These are phyloP conservation scores for Taphrorychus bicolor DNA, from an alignment of 2,888 invertebrate species.

Conservation along the genomic window DNA sequence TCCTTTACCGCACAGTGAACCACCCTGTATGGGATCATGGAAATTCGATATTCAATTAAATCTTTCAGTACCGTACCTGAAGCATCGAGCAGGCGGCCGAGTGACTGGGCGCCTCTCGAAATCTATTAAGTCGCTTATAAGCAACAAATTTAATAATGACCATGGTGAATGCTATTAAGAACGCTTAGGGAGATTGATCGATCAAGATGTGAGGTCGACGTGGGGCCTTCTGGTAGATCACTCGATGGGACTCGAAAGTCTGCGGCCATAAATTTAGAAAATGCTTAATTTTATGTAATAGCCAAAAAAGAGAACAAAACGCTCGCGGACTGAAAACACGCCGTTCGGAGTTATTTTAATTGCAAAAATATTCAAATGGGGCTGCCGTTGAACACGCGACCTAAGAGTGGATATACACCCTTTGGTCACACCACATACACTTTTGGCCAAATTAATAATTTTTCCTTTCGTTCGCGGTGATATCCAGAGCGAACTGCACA, in stretches of 20 bases:
- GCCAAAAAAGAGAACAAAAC: conserved; percentile 31
- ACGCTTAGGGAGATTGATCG: conserved; percentile 41
- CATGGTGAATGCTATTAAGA: conserved; percentile 43
- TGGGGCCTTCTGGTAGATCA: conserved; percentile 26
- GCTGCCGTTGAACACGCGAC: conserved; percentile 31
- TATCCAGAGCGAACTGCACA: no score
- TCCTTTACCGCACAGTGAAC: no score
- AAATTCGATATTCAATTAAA: conserved; percentile 42
- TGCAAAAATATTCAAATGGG: conserved; percentile 39
- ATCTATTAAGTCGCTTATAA: conserved; percentile 42
- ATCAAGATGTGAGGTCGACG: conserved; percentile 37
- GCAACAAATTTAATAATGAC: conserved; percentile 44
- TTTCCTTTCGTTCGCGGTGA: no score
- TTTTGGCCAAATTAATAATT: conserved; percentile 9
- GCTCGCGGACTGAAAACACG: conserved; percentile 24
- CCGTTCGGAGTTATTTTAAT: conserved; percentile 37
- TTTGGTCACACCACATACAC: conserved; percentile 29
- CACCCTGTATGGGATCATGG: conserved; percentile 27
- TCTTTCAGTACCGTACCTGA: conserved; percentile 32
- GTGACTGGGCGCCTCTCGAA: conserved; percentile 41
- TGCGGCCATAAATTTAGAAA: conserved; percentile 2
- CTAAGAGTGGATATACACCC: conserved; percentile 28
- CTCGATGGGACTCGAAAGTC: conserved; percentile 20
- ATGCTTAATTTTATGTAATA: conserved; percentile 33
- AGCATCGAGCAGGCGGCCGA: conserved; percentile 12